Percentiles rank a stretch among this genome's conserved stretches.
These are phyloP conservation scores for Hippocampus zosterae DNA, from an alignment of 2,113 vertebrate species.

Conservation along the genomic window DNA sequence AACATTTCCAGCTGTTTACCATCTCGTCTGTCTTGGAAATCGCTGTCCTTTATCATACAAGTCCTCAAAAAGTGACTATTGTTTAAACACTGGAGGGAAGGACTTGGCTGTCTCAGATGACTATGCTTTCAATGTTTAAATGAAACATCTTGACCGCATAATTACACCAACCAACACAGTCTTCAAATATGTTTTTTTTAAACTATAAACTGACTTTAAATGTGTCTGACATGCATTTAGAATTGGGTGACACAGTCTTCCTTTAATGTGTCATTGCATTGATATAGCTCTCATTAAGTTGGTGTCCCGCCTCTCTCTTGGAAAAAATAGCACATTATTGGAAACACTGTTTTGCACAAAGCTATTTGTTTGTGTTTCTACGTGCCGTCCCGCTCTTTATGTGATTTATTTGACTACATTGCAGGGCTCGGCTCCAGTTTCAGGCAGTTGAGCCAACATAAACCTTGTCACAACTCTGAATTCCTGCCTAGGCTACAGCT, in stretches of 20 bases:
- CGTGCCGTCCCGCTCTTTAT: constrained; percentile 52
- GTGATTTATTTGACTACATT: constrained; percentile 68
- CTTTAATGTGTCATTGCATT: constrained; percentile 6
- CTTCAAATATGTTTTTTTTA: constrained; percentile 42
- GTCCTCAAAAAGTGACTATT: constrained; percentile 56
- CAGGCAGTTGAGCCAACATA: constrained; percentile 64
- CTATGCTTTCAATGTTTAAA: constrained; percentile 45
- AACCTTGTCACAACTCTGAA: constrained; percentile 70
- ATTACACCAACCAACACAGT: constrained; percentile 57
- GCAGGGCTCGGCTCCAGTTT: constrained; percentile 60
- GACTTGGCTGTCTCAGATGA: constrained; percentile 22
- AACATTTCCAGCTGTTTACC: constrained; percentile 7
- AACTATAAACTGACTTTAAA: constrained; percentile 43
- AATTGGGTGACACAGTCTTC: constrained; percentile 37
- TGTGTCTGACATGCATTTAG: constrained; percentile 61
- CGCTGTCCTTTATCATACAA: constrained; percentile 5
- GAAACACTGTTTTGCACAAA: constrained; percentile 53
- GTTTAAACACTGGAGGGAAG: constrained; percentile 51
- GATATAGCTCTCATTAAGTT: constrained; percentile 13
- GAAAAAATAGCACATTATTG: constrained; percentile 20
- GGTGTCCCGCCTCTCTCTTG: constrained; percentile 10
- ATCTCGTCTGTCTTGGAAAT: constrained; percentile 10
- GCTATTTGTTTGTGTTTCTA: constrained; percentile 68
- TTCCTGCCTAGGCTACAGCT: constrained; percentile 63
- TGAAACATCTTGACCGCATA: constrained; percentile 61